Percentiles rank a stretch among this genome's conserved stretches.
These are phyloP conservation scores for Anthopleura xanthogrammica DNA, from an alignment of 92 coral and sea anemone genomes.

Conservation along the genomic window DNA sequence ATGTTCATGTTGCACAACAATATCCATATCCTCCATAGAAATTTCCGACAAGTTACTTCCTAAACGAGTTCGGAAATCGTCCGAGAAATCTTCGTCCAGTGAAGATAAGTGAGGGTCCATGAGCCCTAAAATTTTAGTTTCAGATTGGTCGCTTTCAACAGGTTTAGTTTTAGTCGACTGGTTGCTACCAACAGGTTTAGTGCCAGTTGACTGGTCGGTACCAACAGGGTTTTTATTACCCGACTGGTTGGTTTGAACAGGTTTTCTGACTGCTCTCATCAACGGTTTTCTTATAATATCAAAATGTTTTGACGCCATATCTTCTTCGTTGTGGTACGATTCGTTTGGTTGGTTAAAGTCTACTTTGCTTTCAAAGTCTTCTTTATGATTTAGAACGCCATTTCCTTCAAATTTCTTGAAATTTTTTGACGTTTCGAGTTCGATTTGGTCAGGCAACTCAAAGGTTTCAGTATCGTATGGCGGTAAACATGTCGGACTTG, in stretches of 20 bases:
- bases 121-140: constrained; percentile 1
- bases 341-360: not conserved
- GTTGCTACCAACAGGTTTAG: not conserved
- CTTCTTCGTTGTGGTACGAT: not conserved
- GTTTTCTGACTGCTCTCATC: not conserved
- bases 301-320: constrained; percentile 9
- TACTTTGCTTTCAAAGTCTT: not conserved
- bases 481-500: constrained; percentile 45
- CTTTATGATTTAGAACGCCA: constrained; percentile 12
- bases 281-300: not conserved
- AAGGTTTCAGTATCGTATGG: constrained; percentile 38
- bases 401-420: not conserved
- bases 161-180: not conserved
- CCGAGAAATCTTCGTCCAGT: constrained; percentile 8
- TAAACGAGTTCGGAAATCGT: constrained; percentile 28
- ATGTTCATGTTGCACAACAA: constrained; percentile 41
- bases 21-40: constrained; percentile 43
- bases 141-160: constrained; percentile 1
- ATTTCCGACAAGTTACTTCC: constrained; percentile 42
- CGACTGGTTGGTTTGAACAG: not conserved
- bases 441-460: not conserved
- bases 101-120: constrained; percentile 26
- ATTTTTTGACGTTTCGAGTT: not conserved
- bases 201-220: not conserved
- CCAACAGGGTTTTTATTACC: not conserved